Base-by-base conservation (phyloP, 2,113 vertebrate genomes). In the Neoarius graeffei region DNA sequence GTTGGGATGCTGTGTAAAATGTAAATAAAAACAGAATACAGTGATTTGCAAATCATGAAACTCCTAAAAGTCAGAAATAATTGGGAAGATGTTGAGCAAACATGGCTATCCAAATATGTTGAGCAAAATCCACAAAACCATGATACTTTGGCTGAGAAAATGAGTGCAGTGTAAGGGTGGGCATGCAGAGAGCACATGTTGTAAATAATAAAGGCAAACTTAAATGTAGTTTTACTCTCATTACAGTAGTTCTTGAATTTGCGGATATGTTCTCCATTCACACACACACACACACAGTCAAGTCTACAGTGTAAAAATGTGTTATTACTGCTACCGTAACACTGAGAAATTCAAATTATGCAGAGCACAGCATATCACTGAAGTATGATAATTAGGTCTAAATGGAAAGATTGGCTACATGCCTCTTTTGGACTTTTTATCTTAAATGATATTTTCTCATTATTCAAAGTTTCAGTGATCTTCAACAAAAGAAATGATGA, bases 331-430 rank as follows among this genome's bases (percentile, higher is more conserved):
- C 52, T 80, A n/a, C n/a, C n/a, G n/a, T n/a, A 56, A 57, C 52
- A 80, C 25, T 6, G 6, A 56, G 56, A 81, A 35, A 60, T 35
- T 35, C 56, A 23, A 81, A 81, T 35, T 82, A 62, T 82, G 80
- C 57, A 59, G 80, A 82, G 27, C 19, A 23, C 56, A 60, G 80
- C 80, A 82, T 13, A 62, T 82, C 57, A 82, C 30, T 82, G 57
- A 82, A 62, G 27, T 59, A 81, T 59, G 79, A 6, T 81, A 81
- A 81, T 35, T 81, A 5, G 10, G 17, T 60, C 80, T 42, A 82
- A 62, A 82, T 82, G 80, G 57, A 62, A 82, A 42, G 27, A 59
- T 62, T 82, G 80, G 56, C 54, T 62, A 13, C 19, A 13, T 60
- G 57, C 57, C 19, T 82, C 57, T 35, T 42, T 42, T 23, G 20